These are phyloP conservation scores for Apaloderma vittatum DNA, from an alignment of 2,113 vertebrate genomes.

Conservation along the genomic window DNA sequence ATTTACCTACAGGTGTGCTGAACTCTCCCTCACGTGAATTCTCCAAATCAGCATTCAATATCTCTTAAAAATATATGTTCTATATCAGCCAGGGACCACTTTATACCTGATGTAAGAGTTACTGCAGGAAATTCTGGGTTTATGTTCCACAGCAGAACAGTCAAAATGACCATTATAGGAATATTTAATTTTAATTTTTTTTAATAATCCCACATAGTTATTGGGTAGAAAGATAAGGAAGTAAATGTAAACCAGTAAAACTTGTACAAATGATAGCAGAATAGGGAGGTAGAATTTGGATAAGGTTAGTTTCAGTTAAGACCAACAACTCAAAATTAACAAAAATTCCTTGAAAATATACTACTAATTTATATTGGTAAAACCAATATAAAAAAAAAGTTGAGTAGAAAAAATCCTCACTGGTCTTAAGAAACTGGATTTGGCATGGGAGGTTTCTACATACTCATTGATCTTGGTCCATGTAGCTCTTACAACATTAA, in stretches of 20 bases:
- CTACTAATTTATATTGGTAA: not conserved
- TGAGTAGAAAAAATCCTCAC: not conserved
- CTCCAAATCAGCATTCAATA: not conserved
- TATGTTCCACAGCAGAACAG: not conserved
- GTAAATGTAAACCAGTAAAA: not conserved
- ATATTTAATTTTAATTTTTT: not conserved
- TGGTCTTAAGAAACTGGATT: not conserved
- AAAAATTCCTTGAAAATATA: not conserved
- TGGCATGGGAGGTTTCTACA: fast-evolving
- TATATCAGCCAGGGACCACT: not conserved
- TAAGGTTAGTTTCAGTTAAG: not conserved
- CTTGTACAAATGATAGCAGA: not conserved
- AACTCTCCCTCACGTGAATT: not conserved
- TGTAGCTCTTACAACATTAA: not conserved
- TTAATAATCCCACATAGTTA: not conserved
- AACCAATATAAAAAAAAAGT: not conserved
- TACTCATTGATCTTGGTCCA: not conserved
- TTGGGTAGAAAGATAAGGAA: not conserved
- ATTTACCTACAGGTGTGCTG: not conserved
- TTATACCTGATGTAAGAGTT: not conserved
- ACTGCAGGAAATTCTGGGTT: not conserved
- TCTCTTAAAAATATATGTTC: not conserved
- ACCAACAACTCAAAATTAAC: not conserved
- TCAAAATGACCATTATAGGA: not conserved
- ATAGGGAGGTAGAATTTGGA: not conserved